Evolutionary conservation across 1,140 invertebrate species (phyloP), one percentile per base, ranked within the genome.

Genomic region (Leguminivora glycinivorella): DNA sequence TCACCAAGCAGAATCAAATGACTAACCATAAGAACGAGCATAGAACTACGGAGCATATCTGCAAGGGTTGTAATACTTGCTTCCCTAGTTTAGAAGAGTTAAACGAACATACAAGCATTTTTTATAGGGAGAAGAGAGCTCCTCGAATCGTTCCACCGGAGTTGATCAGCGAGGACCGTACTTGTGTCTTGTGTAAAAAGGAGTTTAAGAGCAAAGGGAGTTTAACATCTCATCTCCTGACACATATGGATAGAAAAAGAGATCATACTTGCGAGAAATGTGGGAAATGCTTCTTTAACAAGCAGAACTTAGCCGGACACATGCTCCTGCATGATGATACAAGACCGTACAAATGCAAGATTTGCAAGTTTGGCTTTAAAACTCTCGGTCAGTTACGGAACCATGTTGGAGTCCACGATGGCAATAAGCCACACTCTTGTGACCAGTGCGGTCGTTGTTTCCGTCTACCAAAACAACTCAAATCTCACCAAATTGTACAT

Each of bases 361-460:
- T 95, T 38, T 97, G 96, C 79, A 94, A 95, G 14, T 92, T 94
- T 75, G 93, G 94, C 0, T 92, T 92, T 40, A 76, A 85, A 70
- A 79, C 85, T 73, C 14, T 78, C 75, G 43, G 79, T 73, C 73
- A 76, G 74, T 70, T 91, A 67, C 70, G 83, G 5, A 93, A 93
- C 71, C 94, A 95, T 73, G 92, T 93, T 19, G 93, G 93, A 17
- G 93, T 95, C 66, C 95, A 95, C 85, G 94, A 94, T 1, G 94
- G 95, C 1, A 93, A 94, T 7, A 96, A 96, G 82, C 95, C 95
- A 0, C 95, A 96, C 85, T 93, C 95, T 38, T 97, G 96, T 83
- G 93, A 95, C 34, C 93, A 94, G 52, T 97, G 96, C 79, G 95
- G 95, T 1, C 91, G 95, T 73, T 93, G 94, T 71, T 97, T 97